A percentile compares a stretch with the other conserved stretches of the same genome.
Evolutionary conservation across 2,797 vertebrate species (phyloP).

Genomic region (Sitta carolinensis): DNA sequence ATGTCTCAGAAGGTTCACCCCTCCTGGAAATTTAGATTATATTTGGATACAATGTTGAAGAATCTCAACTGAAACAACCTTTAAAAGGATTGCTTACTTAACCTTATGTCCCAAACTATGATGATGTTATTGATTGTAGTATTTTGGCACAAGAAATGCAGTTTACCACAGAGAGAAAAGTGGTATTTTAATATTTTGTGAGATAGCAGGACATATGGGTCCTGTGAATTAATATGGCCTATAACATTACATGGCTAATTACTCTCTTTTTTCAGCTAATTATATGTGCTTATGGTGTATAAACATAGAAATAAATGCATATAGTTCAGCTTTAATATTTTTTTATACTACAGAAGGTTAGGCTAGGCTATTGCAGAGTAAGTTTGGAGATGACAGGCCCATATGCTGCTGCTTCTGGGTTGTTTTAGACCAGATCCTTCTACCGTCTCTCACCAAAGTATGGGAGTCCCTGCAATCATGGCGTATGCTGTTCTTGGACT

Average conservation of each 20-base stretch:
- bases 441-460: slow-evolving; percentile 37
- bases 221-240: neutral
- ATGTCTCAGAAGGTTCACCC: neutral
- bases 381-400: slow-evolving; percentile 55
- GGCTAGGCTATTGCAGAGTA: neutral
- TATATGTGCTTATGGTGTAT: neutral
- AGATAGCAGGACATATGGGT: neutral
- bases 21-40: neutral
- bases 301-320: slow-evolving; percentile 49
- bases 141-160: neutral
- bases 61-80: neutral
- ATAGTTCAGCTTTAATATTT: slow-evolving; percentile 34
- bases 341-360: slow-evolving; percentile 37
- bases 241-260: slow-evolving; percentile 24
- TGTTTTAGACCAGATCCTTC: slow-evolving; percentile 31
- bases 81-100: neutral
- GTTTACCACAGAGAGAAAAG: neutral
- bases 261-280: slow-evolving; percentile 7
- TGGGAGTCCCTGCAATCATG: neutral
- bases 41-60: neutral
- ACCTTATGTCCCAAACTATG: neutral
- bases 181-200: slow-evolving; percentile 7
- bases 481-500: neutral
- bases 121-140: neutral
- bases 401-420: slow-evolving; percentile 62